Evolutionary conservation across 2,888 invertebrate genomes (phyloP).

Genomic region (Tholera decimalis): DNA sequence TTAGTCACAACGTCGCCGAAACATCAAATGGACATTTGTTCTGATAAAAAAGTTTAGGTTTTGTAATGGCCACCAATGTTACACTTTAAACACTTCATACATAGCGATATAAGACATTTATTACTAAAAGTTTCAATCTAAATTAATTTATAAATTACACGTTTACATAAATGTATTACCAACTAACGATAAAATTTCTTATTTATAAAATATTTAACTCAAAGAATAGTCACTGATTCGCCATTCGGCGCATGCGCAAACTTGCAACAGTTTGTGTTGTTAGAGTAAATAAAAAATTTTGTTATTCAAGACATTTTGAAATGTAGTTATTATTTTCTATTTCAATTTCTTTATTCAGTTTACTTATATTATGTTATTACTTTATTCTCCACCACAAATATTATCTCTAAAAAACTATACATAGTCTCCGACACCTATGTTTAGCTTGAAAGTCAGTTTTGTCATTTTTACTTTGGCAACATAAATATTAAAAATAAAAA

Average conservation of each 20-base stretch:
- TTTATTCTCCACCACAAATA: too few relatives aligned
- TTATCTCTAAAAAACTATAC: too few relatives aligned
- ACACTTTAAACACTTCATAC: conserved; percentile 86
- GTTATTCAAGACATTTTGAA: background rate
- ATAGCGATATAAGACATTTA: conserved; percentile 72
- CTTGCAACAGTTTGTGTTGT: conserved; percentile 85
- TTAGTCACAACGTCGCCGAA: conserved; percentile 91
- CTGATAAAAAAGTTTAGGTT: conserved; percentile 91
- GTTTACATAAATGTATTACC: conserved; percentile 85
- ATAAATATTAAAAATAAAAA: conserved; percentile 34
- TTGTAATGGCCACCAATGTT: conserved; percentile 91
- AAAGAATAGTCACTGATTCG: conserved; percentile 91
- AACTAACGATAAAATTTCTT: conserved; percentile 89
- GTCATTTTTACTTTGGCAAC: conserved; percentile 40
- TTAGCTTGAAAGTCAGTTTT: background rate
- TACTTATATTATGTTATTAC: background rate
- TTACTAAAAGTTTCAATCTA: conserved; percentile 71
- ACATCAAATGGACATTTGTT: conserved; percentile 91
- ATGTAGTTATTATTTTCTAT: background rate
- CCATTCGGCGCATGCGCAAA: conserved; percentile 92
- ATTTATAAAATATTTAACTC: conserved; percentile 89
- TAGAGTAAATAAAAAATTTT: conserved; percentile 57
- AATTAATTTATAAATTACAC: conserved; percentile 76
- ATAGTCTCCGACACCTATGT: too few relatives aligned
- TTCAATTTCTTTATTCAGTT: background rate